Base-by-base conservation (phyloP, 2,797 vertebrate genomes). In the Arrhamphus sclerolepis region DNA sequence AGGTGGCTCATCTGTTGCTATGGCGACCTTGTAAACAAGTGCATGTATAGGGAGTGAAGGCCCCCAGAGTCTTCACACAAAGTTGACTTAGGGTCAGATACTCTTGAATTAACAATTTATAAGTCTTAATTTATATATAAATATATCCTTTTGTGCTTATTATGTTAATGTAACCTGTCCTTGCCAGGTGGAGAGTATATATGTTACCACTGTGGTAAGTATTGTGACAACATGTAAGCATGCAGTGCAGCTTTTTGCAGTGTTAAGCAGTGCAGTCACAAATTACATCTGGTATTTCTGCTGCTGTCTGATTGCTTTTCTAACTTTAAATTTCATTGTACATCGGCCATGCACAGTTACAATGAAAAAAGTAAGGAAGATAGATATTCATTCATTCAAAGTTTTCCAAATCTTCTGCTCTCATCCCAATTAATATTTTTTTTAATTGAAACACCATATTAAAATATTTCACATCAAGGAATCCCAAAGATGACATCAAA, bases 151-250 rank as follows among this genome's bases (percentile, higher is more conserved):
- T 56, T 59, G 52, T 77, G 44, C 46, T 87, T 47, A 59, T 58
- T 34, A 34, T 78, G 46, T 82, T 64, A 66, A 46, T 87, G 50
- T 85, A 59, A 78, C 80, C 59, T 89, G 56, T 91, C 59, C 28
- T 89, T 80, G 80, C 61, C 88, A 93, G 92, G 84, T 84, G 90
- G 88, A 68, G 86, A 89, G 70, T 92, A 86, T 83, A 84, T 87
- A 68, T 93, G 92, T 86, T 91, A 85, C 81, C 67, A 58, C 13
- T 92, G 92, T 87, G 92, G 92, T 93, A 92, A 76, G 92, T 92
- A 81, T n/a, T 72, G 44, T 49, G 42, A 56, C 47, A 56, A 14
- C 7, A 72, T 67, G 67, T 76, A 59, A 71, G 81, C 81, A 77
- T 84, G 89, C 49, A 31, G 66, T 59, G 68, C 81, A 69, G 29